Base-by-base conservation (phyloP, 2,113 vertebrate genomes). In the Gila orcuttii region DNA sequence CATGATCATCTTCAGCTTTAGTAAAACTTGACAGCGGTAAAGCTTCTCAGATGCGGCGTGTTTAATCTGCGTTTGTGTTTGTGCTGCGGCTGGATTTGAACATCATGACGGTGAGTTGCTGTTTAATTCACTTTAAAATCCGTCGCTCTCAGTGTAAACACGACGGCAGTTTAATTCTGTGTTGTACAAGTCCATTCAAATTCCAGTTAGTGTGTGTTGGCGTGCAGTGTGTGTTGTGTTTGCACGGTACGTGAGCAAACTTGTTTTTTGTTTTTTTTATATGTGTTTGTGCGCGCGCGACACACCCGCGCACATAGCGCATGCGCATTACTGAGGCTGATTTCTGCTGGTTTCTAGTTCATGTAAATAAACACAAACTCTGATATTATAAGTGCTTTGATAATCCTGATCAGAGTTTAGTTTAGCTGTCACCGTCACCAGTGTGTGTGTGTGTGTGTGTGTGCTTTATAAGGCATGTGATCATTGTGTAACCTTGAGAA, bases 81-180 rank as follows among this genome's bases (percentile, higher is more conserved):
- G 78, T 59, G 78, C 60, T 50, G 45, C 80, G 64, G 50, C 81
- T 42, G 81, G 81, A 73, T 59, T 19, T 19, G 31, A 42, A 39
- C 81, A 73, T 28, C 81, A 83, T 83, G 81, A 83, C 81, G 81
- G 81, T 83, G 23, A 83, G 81, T 83, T 42, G 59, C 21, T 25
- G 50, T 73, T 83, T 59, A 23, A 33, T 82, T 82, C 62, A 23
- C 62, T 68, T 33, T 69, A 45, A 64, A 45, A 12, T 28, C 21
- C 7, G 21, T 15, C 19, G 59, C 12, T 45, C 13, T 47, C 3
- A 17, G 57, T 66, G 59, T 81, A 12, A 17, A 28, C n/a, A 28
- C 39, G 79, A 28, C 8, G 15, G n/a, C 12, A 11, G 7, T 19
- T 28, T 19, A 39, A 10, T 42, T 28, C 21, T 12, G 17, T 68